phyloP scores from a whole-genome alignment of 2,888 invertebrate genomes.

The Agonopterix arenella region DNA sequence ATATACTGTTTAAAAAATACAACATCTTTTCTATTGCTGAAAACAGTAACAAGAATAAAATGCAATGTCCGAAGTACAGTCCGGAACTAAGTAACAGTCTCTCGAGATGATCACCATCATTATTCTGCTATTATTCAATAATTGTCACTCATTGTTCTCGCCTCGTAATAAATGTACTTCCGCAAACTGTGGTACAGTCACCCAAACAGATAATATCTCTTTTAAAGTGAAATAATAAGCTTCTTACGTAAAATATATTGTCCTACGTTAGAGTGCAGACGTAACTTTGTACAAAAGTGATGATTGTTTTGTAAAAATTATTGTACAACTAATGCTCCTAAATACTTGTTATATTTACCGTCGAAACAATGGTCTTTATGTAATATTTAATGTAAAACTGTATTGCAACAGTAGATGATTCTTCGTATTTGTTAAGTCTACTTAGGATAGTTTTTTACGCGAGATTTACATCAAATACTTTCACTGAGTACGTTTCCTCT shows the following conservation, averaged over 20 bases:
- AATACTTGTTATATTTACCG: slow-evolving; percentile 6
- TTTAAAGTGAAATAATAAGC: not conserved
- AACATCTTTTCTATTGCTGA: too few species aligned
- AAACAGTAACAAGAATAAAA: not conserved
- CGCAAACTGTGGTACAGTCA: slow-evolving; percentile 2
- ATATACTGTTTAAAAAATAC: too few species aligned
- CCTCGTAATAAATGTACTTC: not conserved
- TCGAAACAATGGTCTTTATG: slow-evolving; percentile 6
- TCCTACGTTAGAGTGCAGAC: slow-evolving; percentile 1
- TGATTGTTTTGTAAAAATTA: slow-evolving; percentile 10
- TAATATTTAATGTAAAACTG: slow-evolving; percentile 5
- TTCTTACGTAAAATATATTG: slow-evolving; percentile 9
- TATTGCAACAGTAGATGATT: slow-evolving; percentile 1
- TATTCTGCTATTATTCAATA: slow-evolving; percentile 1
- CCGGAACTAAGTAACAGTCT: not conserved
- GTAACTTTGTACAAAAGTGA: slow-evolving; percentile 8
- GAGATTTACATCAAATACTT: too few species aligned
- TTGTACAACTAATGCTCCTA: slow-evolving; percentile 4
- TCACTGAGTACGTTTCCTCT: too few species aligned
- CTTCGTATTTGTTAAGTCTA: too few species aligned
- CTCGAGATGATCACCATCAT: slow-evolving; percentile 1
- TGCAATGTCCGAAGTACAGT: not conserved
- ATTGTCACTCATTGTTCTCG: slow-evolving; percentile 4
- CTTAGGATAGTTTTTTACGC: too few species aligned
- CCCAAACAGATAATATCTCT: slow-evolving; percentile 2